phyloP scores from a whole-genome alignment of 2,797 vertebrate genomes.

The Delichon dasypus region DNA sequence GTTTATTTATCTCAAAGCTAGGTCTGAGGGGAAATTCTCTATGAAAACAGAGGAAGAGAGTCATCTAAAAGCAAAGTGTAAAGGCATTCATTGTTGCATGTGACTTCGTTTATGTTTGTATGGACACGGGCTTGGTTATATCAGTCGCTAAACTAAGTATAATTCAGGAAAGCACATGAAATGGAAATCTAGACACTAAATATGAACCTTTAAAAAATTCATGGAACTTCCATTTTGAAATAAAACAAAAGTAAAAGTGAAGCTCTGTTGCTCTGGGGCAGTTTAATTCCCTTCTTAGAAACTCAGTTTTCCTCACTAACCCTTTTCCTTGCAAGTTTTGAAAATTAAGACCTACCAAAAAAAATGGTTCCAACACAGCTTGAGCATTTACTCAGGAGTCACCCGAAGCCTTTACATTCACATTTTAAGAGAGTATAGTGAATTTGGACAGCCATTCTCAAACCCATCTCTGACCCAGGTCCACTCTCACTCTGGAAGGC shows the following conservation, averaged over 20 bases:
- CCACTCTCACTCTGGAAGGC: neutral
- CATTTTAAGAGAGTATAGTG: neutral
- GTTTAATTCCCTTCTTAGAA: neutral
- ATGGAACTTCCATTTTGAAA: neutral
- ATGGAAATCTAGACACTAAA: neutral
- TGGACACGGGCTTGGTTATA: neutral
- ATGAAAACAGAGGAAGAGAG: neutral
- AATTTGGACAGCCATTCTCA: neutral
- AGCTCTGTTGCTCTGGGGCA: neutral
- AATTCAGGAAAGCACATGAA: neutral
- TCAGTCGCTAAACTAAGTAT: neutral
- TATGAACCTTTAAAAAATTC: neutral
- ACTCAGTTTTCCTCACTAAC: neutral
- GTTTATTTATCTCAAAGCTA: constrained; percentile 49
- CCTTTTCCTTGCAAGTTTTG: neutral
- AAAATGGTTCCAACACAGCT: neutral
- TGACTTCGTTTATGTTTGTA: constrained; percentile 1
- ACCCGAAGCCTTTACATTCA: neutral
- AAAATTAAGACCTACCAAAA: neutral
- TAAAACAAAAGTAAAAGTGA: constrained; percentile 5
- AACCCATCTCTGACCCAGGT: neutral
- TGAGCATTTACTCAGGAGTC: neutral
- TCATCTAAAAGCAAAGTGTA: neutral
- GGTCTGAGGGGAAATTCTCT: neutral
- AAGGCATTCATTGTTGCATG: neutral